These are phyloP conservation scores for Pempheris klunzingeri DNA, from an alignment of 2,797 vertebrate species.

Conservation along the genomic window DNA sequence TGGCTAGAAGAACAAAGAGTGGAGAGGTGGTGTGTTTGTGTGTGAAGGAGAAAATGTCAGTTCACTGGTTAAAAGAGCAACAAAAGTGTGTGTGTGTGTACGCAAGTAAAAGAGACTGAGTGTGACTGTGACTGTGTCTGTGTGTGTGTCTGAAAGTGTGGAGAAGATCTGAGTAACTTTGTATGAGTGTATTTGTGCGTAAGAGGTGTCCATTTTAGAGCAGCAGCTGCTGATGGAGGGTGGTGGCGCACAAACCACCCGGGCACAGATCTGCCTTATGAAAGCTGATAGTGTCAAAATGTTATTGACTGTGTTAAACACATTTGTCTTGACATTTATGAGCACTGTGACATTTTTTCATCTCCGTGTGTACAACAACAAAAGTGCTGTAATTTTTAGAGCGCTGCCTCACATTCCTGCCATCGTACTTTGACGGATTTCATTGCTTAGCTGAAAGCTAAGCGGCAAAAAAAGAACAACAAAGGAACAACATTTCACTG, in stretches of 20 bases:
- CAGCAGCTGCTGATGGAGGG: conserved; percentile 41
- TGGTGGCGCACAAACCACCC: background rate
- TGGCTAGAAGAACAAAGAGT: conserved; percentile 60
- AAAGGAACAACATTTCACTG: conserved; percentile 18
- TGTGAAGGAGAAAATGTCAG: background rate
- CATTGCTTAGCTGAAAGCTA: background rate
- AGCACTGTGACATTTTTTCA: conserved; percentile 28
- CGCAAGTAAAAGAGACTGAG: background rate
- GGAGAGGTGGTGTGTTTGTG: conserved; percentile 24
- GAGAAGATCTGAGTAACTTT: conserved; percentile 32
- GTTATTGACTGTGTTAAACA: conserved; percentile 40
- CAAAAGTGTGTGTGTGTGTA: conserved; percentile 5
- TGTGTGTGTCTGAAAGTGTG: conserved; percentile 16
- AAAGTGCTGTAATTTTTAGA: conserved; percentile 11
- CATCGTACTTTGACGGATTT: background rate
- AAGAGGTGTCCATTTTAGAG: conserved; percentile 30
- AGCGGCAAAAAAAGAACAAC: conserved; percentile 6
- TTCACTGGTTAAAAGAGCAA: conserved; percentile 23
- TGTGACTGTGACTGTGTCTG: conserved; percentile 2
- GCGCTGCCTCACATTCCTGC: background rate
- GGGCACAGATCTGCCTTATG: conserved; percentile 22
- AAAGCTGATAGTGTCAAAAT: conserved; percentile 29
- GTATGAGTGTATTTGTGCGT: conserved; percentile 2
- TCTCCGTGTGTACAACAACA: background rate
- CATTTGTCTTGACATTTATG: conserved; percentile 56